A percentile compares a stretch with the other conserved stretches of the same genome.
These are phyloP conservation scores for Myodes glareolus DNA, from an alignment of 2,113 vertebrate genomes.

Conservation along the genomic window DNA sequence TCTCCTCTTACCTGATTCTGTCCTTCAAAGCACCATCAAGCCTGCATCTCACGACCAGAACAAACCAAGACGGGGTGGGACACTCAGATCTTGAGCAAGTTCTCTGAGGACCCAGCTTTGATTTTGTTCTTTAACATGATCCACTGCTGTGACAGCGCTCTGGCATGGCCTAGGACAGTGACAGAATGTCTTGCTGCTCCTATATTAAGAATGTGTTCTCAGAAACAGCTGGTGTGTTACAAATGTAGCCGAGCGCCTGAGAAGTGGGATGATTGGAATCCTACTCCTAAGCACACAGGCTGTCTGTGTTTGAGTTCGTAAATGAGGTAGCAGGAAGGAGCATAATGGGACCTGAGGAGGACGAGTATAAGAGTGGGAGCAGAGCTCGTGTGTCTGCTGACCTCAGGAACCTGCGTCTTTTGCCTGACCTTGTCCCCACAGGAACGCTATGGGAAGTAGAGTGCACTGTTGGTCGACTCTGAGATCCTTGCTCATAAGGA, in stretches of 20 bases:
- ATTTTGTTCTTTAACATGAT: slow-evolving; percentile 57
- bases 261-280: slow-evolving; percentile 72
- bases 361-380: neutral
- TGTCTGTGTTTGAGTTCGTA: slow-evolving; percentile 62
- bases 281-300: slow-evolving; percentile 67
- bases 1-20: neutral
- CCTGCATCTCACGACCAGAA: neutral
- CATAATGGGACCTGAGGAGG: neutral
- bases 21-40: neutral
- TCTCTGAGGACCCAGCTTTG: slow-evolving; percentile 26
- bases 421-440: neutral
- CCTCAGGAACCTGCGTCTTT: neutral
- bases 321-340: slow-evolving; percentile 53
- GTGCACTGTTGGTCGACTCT: slow-evolving; percentile 37
- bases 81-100: neutral
- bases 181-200: slow-evolving; percentile 64
- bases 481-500: slow-evolving; percentile 18
- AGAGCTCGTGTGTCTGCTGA: neutral
- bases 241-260: slow-evolving; percentile 64
- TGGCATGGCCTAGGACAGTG: slow-evolving; percentile 53
- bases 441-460: neutral
- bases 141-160: slow-evolving; percentile 33
- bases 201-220: slow-evolving; percentile 73
- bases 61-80: neutral
- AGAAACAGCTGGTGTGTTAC: slow-evolving; percentile 75